Evolutionary conservation across 2,888 invertebrate species (phyloP), one percentile per base, ranked within the genome.

Genomic region (Eudasyphora cyanicolor): DNA sequence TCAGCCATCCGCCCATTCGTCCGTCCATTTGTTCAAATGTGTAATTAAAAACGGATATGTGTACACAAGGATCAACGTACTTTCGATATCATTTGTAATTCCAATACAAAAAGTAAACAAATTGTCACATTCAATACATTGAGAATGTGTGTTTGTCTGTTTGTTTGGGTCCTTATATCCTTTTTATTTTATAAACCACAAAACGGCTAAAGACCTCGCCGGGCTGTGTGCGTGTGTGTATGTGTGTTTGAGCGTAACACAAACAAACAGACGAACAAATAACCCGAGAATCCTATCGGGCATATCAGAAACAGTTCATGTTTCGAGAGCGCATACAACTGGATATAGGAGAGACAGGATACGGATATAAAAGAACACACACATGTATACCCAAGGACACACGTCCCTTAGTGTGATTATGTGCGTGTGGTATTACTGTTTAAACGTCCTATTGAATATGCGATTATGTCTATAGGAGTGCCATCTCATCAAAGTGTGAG

Each of bases 51-150:
- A 67, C 67, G 45, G 45, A 67, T 67, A 29, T 17, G n/a, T 57
- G 32, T 60, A 29, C 60, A 60, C 4, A 29, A 29, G 29, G 60
- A 60, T 60, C 60, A 60, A n/a, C 60, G 42, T 73, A 60, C 80
- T 81, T 81, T 81, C 78, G 76, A 69, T 81, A 84, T 76, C 78
- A 76, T 76, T 84, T 76, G 75, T 73, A 71, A 76, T 78, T 80
- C 38, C 42, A 77, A 71, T n/a, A 42, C 21, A 78, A 77, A 77
- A n/a, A 21, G 60, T 62, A 83, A 81, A 79, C 62, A 60, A 78
- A 76, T 60, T 84, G 78, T 81, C 84, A 81, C 64, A 81, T 84
- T 79, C 73, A 75, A 78, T 80, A 78, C 51, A 79, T 69, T 74
- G 45, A 35, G 17, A 10, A 19, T 64, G 14, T 24, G 38, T 21